Conservation (phyloP, 2,797 vertebrate species). For the Lutjanus campechanus region DNA sequence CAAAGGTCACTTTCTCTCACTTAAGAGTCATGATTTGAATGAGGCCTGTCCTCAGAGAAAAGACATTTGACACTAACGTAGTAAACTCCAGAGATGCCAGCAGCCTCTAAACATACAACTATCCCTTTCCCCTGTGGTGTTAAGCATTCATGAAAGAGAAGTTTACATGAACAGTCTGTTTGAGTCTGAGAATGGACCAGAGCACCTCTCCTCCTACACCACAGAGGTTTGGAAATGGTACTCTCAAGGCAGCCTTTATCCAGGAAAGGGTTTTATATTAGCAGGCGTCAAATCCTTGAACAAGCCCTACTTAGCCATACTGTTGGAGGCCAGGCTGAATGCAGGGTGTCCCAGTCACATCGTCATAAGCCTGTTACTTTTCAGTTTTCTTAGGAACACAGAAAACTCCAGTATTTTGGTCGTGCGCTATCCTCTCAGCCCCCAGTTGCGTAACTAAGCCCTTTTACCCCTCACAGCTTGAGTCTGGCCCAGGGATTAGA, state of each 20-base stretch:
- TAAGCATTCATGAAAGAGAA: conserved; percentile 7
- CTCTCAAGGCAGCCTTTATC: conserved; percentile 16
- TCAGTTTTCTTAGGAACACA: conserved; percentile 66
- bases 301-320: conserved; percentile 47
- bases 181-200: conserved; percentile 9
- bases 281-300: conserved; percentile 41
- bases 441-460: conserved; percentile 79
- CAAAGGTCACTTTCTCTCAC: background rate
- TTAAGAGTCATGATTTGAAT: background rate
- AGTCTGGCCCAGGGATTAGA: conserved; percentile 83
- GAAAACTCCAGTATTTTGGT: conserved; percentile 71
- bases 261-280: conserved; percentile 43
- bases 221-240: conserved; percentile 28
- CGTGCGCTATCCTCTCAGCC: conserved; percentile 61
- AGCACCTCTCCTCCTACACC: conserved; percentile 1
- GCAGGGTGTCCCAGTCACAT: conserved; percentile 34
- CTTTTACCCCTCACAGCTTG: conserved; percentile 78
- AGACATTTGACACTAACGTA: conserved; percentile 42
- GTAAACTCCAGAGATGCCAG: conserved; percentile 51
- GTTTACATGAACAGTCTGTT: conserved; percentile 24
- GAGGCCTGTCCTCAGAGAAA: conserved; percentile 24
- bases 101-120: conserved; percentile 27
- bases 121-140: background rate
- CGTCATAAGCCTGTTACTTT: conserved; percentile 67
- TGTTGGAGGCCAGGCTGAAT: conserved; percentile 18